phyloP scores from a whole-genome alignment of 1,140 invertebrate species.

The Scaptomyza montana region DNA sequence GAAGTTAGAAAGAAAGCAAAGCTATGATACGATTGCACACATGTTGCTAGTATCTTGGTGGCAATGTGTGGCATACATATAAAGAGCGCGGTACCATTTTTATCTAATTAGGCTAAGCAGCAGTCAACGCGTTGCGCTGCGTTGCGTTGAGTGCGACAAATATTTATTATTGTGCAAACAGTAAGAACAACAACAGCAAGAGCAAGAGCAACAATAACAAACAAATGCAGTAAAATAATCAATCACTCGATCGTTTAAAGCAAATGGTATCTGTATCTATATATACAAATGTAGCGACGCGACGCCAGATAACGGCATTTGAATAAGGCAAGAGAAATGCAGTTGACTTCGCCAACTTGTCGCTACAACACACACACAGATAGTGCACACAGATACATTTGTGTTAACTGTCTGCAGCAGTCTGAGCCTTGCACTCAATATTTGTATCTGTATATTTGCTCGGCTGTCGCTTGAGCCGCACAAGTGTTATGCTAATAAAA shows the following conservation, averaged over 20 bases:
- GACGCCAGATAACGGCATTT: conserved; percentile 71
- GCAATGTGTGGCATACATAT: conserved; percentile 51
- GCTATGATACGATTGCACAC: not conserved
- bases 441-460: conserved; percentile 36
- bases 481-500: conserved; percentile 82
- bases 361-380: not conserved
- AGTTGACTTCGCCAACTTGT: conserved; percentile 52
- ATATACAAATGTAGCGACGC: conserved; percentile 15
- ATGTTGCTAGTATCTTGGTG: not conserved
- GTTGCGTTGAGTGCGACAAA: conserved; percentile 52
- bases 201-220: conserved; percentile 47
- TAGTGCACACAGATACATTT: conserved; percentile 30
- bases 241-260: conserved; percentile 80
- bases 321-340: conserved; percentile 76
- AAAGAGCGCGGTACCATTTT: conserved; percentile 64
- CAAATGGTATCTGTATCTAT: conserved; percentile 51
- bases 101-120: conserved; percentile 82
- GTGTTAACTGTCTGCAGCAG: not conserved
- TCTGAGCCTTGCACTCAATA: conserved; percentile 41
- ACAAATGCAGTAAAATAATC: conserved; percentile 65
- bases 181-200: not conserved
- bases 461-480: conserved; percentile 23
- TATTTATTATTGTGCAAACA: conserved; percentile 77
- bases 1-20: not conserved
- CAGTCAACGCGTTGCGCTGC: conserved; percentile 19